phyloP scores from a whole-genome alignment of 1,140 invertebrate species.

The Drosophila tsacasi region DNA sequence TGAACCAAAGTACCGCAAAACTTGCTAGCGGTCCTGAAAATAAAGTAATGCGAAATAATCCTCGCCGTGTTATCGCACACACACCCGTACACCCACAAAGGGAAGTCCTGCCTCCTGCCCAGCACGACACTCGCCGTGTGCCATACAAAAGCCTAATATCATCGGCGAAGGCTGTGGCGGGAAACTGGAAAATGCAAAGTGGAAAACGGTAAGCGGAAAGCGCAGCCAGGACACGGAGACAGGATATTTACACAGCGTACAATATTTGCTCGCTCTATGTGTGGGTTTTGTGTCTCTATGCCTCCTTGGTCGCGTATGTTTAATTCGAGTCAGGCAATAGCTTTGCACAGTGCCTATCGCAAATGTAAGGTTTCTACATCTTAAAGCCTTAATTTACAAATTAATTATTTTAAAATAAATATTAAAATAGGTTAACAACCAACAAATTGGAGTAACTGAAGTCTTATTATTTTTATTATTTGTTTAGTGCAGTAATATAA shows the following conservation, averaged over 20 bases:
- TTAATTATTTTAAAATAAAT: not conserved
- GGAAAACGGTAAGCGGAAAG: conserved; percentile 57
- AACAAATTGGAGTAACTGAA: not conserved
- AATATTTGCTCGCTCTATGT: conserved; percentile 68
- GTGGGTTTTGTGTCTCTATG: conserved; percentile 17
- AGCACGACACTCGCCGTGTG: conserved; percentile 66
- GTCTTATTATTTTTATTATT: not conserved
- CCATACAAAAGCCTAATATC: conserved; percentile 72
- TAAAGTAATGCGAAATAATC: conserved; percentile 84
- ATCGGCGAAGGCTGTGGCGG: not conserved
- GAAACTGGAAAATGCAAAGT: conserved; percentile 77
- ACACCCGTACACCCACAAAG: conserved; percentile 37
- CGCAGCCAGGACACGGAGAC: conserved; percentile 60
- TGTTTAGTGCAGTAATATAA: no score
- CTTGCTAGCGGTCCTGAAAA: conserved; percentile 80
- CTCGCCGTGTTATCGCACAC: conserved; percentile 80
- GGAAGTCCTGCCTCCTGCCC: conserved; percentile 18
- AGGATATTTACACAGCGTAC: conserved; percentile 76
- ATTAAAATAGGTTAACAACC: not conserved
- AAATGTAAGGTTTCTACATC: not conserved
- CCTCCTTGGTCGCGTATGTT: conserved; percentile 28
- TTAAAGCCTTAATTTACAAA: not conserved
- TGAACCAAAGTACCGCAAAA: conserved; percentile 76
- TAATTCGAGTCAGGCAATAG: conserved; percentile 57
- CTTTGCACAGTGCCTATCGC: conserved; percentile 45